These are phyloP conservation scores for Chloroceryle inda DNA, from an alignment of 2,797 vertebrate genomes.

Conservation along the genomic window DNA sequence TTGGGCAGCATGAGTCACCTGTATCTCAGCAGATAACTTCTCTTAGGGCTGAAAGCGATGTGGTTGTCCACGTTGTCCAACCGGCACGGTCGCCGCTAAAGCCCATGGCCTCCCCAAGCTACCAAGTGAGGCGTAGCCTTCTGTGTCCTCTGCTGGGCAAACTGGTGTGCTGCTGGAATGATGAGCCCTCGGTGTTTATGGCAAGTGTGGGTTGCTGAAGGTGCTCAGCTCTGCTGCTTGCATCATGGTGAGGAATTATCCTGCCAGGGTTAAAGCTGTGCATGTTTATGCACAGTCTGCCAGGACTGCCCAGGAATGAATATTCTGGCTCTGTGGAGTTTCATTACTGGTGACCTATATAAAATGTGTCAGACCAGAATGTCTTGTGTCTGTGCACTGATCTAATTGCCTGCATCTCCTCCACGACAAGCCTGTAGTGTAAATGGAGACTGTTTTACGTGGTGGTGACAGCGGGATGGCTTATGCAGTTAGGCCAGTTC, in stretches of 20 bases:
- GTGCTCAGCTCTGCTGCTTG: background rate
- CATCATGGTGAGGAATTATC: background rate
- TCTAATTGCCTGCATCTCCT: slow-evolving; percentile 17
- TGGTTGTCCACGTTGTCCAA: background rate
- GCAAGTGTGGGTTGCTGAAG: background rate
- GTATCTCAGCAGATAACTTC: background rate
- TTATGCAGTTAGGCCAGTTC: background rate
- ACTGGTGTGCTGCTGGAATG: background rate
- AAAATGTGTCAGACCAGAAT: slow-evolving; percentile 6
- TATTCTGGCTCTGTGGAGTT: background rate
- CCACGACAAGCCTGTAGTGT: background rate
- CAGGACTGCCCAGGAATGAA: background rate
- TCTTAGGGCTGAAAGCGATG: background rate
- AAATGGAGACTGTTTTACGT: background rate
- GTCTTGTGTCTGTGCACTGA: background rate
- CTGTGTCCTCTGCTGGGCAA: background rate
- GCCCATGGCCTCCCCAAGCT: fast-evolving
- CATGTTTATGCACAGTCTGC: background rate
- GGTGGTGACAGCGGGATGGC: background rate
- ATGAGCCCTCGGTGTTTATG: background rate
- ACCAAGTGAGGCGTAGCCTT: background rate
- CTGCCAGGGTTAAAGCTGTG: background rate
- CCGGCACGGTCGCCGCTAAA: background rate
- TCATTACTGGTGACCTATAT: background rate
- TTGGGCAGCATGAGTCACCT: background rate